A percentile compares a stretch with the other conserved stretches of the same genome.
Evolutionary conservation across 1,140 invertebrate species (phyloP).

Genomic region (Brachionus calyciflorus): DNA sequence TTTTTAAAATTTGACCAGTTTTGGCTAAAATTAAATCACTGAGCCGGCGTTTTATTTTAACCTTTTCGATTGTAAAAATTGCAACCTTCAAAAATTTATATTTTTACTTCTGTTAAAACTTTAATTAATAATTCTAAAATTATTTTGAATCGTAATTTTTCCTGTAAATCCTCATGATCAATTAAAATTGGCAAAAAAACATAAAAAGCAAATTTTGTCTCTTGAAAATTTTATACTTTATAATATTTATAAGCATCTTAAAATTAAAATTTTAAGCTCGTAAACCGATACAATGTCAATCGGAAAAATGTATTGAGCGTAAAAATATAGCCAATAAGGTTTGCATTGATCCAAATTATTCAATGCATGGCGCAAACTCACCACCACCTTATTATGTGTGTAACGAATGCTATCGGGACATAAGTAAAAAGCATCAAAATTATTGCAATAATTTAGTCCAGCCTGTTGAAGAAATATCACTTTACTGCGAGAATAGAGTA

Average conservation of each 20-base stretch:
- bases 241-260: too few species aligned
- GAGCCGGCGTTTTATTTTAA: too few species aligned
- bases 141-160: too few species aligned
- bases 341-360: conserved; percentile 64
- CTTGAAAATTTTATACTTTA: too few species aligned
- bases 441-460: conserved; percentile 85
- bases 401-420: conserved; percentile 89
- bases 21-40: too few species aligned
- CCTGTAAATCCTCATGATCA: too few species aligned
- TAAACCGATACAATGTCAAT: conserved; percentile 68
- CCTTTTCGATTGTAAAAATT: too few species aligned
- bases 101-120: too few species aligned
- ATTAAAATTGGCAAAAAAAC: too few species aligned
- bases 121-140: too few species aligned
- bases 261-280: conserved; percentile 58
- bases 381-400: conserved; percentile 92
- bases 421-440: conserved; percentile 70
- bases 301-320: conserved; percentile 82
- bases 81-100: too few species aligned
- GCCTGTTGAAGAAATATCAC: conserved; percentile 87
- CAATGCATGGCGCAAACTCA: conserved; percentile 69
- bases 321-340: conserved; percentile 51
- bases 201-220: background rate
- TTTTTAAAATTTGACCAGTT: too few species aligned
- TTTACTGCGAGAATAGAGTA: conserved; percentile 94